Evolutionary conservation across 2,113 vertebrate genomes (phyloP), one percentile per base, ranked within the genome.

Genomic region (Megaleporinus macrocephalus): DNA sequence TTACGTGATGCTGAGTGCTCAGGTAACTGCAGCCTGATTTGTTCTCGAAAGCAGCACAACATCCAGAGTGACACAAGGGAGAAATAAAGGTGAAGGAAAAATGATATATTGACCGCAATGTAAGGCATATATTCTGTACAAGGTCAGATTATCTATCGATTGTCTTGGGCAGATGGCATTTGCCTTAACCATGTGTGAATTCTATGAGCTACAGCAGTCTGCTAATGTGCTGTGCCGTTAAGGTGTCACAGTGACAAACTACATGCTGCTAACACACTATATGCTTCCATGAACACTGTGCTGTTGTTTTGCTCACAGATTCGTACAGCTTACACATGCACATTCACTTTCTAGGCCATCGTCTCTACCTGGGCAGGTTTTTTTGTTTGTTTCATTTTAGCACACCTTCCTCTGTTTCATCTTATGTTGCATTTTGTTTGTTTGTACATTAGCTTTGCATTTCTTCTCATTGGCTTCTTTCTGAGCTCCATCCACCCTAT

Each of bases 231-330:
- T 47, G 36, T 33, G 71, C 69, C 59, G 26, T 55, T 82, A 71
- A 81, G 33, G 51, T 77, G 73, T 84, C 83, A 73, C 4, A 27
- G 55, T 84, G 83, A 84, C 53, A 77, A 84, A 84, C 78, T 68
- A 71, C 74, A 81, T 16, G 41, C 33, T 49, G 77, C 51, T 68
- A 84, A 78, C 53, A 53, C 24, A 3, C 77, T 41, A 47, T 77
- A 22, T 53, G 24, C 73, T 57, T 41, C 59, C 27, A 57, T 77
- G 44, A 69, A 57, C 30, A 36, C 65, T 27, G 14, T 57, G 63
- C 30, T 12, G 36, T 65, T 66, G 20, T 36, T 18, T 68, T 33
- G 47, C 47, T 41, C 24, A 16, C 18, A 73, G 36, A 15, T 72
- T 73, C 18, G 44, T 53, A 57, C 65, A 76, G 41, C 24, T 51